Evolutionary conservation across 2,113 vertebrate species (phyloP), one percentile per base, ranked within the genome.

Genomic region (Oryzias javanicus): DNA sequence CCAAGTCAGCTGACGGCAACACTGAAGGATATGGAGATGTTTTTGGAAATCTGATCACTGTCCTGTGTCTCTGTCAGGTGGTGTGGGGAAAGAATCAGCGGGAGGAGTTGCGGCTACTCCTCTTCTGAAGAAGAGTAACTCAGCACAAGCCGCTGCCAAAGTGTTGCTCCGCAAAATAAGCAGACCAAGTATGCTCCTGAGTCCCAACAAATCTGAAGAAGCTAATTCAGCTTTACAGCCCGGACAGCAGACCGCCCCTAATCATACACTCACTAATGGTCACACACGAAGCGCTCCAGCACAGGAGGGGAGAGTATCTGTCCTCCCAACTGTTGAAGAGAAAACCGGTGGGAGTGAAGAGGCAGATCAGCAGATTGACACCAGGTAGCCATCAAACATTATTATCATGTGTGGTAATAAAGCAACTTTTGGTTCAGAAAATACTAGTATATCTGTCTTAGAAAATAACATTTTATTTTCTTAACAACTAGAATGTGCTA

Each of bases 271-370:
- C 18, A 22, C 41, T 19, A 74, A 72, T 1, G 51, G 53, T 15
- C 76, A 74, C 15, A 1, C 55, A 15, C 18, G 17, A 18, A 35
- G 16, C 19, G 27, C 56, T 27, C 55, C 65, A 7, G 65, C 78
- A 49, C n/a, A 27, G 64, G 19, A 81, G 70, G 79, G 81, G 19
- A 15, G 89, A 90, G 51, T 69, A 68, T 53, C 4, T 22, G 78
- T 42, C 82, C 60, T 97, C 80, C 92, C 92, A 13, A 94, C 95
- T 0, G 96, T 99, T 41, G 92, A 89, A 3, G 97, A 98, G 81
- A 95, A 98, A 83, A 63, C 63, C 63, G 74, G 40, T 7, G 72
- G 79, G 5, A 55, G 74, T 17, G 47, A 69, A 57, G 65, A 83
- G 42, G 56, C 40, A 3, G 70, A 68, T 20, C 65, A n/a, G 10